Evolutionary conservation across 2,888 invertebrate genomes (phyloP).

Genomic region (Willowsia nigromaculata): DNA sequence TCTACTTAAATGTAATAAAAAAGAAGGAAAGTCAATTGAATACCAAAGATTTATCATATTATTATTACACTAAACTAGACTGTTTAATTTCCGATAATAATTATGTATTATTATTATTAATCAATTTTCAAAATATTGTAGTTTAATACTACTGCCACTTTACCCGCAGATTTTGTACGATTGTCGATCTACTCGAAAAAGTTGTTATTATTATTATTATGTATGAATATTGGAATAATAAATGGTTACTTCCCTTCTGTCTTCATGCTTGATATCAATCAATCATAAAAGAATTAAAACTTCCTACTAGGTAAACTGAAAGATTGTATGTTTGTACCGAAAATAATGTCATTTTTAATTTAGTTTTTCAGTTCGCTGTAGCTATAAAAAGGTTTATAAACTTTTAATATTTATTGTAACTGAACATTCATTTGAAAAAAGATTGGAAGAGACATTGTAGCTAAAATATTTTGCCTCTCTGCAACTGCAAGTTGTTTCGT

Average conservation of each 20-base stretch:
- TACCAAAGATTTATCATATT: constrained; percentile 64
- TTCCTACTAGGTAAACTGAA: neutral
- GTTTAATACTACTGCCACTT: neutral
- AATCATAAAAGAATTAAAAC: neutral
- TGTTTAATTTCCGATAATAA: constrained; percentile 49
- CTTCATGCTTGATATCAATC: neutral
- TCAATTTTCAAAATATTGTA: neutral
- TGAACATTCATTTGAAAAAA: neutral
- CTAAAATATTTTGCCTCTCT: too few species aligned
- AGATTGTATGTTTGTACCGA: neutral
- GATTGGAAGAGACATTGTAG: neutral
- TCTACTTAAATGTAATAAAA: neutral
- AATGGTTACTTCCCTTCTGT: constrained; percentile 6
- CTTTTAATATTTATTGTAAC: neutral
- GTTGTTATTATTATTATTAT: neutral
- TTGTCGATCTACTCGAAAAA: constrained; percentile 21
- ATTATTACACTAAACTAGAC: constrained; percentile 45
- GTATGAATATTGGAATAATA: constrained; percentile 8
- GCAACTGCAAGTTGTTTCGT: neutral
- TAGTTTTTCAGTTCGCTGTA: neutral
- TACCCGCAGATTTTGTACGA: constrained; percentile 55
- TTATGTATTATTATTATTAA: neutral
- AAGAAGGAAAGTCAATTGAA: constrained; percentile 29
- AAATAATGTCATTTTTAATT: neutral
- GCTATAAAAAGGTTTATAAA: neutral